A percentile compares a stretch with the other conserved stretches of the same genome.
phyloP scores from a whole-genome alignment of 2,797 vertebrate species.

The Lagodon rhomboides region DNA sequence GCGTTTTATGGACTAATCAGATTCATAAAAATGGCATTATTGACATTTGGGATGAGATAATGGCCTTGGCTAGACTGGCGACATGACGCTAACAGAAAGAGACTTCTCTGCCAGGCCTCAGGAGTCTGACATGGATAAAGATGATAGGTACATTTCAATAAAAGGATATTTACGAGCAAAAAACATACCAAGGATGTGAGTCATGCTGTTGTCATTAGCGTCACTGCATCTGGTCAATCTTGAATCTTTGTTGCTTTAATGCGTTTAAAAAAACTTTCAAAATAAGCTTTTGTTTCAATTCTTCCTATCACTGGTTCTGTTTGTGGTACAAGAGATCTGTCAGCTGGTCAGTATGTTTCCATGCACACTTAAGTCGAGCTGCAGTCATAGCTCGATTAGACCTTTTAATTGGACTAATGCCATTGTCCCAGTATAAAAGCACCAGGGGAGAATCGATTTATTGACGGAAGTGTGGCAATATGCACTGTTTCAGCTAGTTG shows the following conservation, averaged over 20 bases:
- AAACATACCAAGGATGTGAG: constrained; percentile 39
- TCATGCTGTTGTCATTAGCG: constrained; percentile 22
- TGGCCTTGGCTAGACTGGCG: constrained; percentile 74
- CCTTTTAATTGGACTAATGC: too few relatives aligned
- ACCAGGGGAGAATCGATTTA: too few relatives aligned
- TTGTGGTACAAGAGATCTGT: not conserved
- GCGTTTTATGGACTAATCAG: constrained; percentile 83
- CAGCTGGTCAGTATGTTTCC: not conserved
- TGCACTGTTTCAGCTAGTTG: too few relatives aligned
- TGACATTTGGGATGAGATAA: constrained; percentile 82
- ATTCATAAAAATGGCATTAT: constrained; percentile 82
- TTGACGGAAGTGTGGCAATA: too few relatives aligned
- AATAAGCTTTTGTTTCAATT: constrained; percentile 21
- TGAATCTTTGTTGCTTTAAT: constrained; percentile 6
- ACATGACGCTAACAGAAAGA: constrained; percentile 57
- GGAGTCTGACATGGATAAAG: constrained; percentile 57
- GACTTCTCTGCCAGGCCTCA: constrained; percentile 56
- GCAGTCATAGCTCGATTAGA: too few relatives aligned
- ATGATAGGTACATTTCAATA: constrained; percentile 66
- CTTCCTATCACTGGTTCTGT: not conserved
- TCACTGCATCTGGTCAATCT: not conserved
- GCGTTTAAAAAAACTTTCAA: not conserved
- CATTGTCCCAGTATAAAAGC: too few relatives aligned
- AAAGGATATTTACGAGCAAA: constrained; percentile 52
- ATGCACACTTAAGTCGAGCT: too few relatives aligned